Evolutionary conservation across 2,888 invertebrate genomes (phyloP).

Genomic region (Dinocampus coccinellae): DNA sequence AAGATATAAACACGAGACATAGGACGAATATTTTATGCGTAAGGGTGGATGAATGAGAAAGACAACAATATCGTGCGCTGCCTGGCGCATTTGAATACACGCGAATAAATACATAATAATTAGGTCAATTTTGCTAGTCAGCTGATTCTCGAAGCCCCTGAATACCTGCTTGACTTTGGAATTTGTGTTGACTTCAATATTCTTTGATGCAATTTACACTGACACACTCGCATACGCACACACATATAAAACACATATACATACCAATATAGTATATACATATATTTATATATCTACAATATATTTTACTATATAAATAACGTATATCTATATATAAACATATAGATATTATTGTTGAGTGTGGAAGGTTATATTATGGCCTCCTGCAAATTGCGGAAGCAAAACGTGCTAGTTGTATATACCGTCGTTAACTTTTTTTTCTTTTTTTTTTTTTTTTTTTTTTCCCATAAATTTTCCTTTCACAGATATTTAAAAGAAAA

Average conservation of each 20-base stretch:
- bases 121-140: constrained; percentile 69
- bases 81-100: constrained; percentile 68
- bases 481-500: background rate
- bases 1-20: background rate
- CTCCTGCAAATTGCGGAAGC: constrained; percentile 13
- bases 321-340: background rate
- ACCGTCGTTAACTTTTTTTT: background rate
- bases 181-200: constrained; percentile 48
- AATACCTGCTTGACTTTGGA: constrained; percentile 48
- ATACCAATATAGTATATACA: background rate
- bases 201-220: constrained; percentile 5
- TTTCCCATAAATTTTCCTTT: background rate
- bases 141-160: constrained; percentile 58
- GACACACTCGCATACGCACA: no score
- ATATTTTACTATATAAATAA: background rate
- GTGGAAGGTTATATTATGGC: constrained; percentile 9
- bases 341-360: constrained; percentile 5
- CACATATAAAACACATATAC: background rate
- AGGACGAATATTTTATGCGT: background rate
- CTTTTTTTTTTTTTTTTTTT: background rate
- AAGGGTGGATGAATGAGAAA: constrained; percentile 35
- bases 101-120: constrained; percentile 70
- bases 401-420: background rate
- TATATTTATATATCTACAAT: background rate
- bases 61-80: constrained; percentile 55